Evolutionary conservation across 2,113 vertebrate genomes (phyloP).

Genomic region (Octodon degus): DNA sequence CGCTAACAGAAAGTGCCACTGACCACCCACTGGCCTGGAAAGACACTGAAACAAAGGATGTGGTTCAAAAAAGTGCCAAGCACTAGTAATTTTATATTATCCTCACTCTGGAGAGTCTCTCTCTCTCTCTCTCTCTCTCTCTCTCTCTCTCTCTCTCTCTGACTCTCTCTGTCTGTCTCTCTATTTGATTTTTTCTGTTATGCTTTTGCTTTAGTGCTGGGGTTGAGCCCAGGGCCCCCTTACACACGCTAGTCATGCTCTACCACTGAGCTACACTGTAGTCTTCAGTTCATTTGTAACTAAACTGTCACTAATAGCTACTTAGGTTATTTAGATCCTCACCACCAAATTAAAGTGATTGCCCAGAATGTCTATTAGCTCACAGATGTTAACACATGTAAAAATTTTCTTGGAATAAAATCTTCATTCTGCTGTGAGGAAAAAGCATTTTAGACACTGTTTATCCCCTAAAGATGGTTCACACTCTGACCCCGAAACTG

Average conservation of each 20-base stretch:
- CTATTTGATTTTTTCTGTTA: neutral
- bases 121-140: neutral
- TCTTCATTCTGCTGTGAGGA: neutral
- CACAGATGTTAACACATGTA: neutral
- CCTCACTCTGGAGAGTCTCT: neutral
- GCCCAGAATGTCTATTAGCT: neutral
- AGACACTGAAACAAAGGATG: neutral
- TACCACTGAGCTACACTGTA: neutral
- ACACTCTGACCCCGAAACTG: neutral
- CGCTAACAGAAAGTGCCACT: neutral
- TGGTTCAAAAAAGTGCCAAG: constrained; percentile 17
- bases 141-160: neutral
- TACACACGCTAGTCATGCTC: neutral
- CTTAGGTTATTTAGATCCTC: constrained; percentile 25
- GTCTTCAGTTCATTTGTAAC: neutral
- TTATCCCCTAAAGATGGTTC: neutral
- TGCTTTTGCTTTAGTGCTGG: neutral
- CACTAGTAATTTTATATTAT: neutral
- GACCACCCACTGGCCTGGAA: neutral
- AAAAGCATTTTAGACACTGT: neutral
- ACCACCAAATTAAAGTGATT: neutral
- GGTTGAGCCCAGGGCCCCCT: neutral
- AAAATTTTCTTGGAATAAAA: neutral
- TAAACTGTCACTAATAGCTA: neutral
- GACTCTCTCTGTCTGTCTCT: neutral